Percentiles rank a stretch among this genome's conserved stretches.
Conservation (phyloP, 2,113 vertebrate species). For the Cottus gobio region DNA sequence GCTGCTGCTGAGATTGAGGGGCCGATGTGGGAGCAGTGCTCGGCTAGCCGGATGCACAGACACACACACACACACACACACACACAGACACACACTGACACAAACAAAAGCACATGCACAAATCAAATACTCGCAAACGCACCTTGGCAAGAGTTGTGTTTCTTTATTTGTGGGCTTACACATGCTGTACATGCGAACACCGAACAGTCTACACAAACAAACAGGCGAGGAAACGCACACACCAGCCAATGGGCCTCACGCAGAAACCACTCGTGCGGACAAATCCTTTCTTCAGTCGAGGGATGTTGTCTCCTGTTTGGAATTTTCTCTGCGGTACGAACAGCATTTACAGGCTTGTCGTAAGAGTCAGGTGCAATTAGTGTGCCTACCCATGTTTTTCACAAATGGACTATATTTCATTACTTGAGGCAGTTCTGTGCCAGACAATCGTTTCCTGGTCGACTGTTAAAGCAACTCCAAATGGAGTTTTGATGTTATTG, state of each 20-base stretch:
- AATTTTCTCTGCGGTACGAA: no score
- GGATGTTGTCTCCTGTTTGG: no score
- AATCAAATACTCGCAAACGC: constrained; percentile 21
- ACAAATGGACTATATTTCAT: no score
- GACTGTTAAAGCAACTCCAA: not conserved
- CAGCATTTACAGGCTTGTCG: not conserved
- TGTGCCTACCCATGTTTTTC: no score
- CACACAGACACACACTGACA: not conserved
- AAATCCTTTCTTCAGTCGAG: not conserved
- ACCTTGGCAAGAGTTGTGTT: constrained; percentile 12
- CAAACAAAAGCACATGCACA: not conserved
- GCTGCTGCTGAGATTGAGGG: constrained; percentile 36
- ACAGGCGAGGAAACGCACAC: not conserved
- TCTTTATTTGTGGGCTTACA: not conserved
- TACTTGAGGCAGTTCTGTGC: no score
- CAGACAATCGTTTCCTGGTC: not conserved
- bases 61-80: not conserved
- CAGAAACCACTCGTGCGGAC: not conserved
- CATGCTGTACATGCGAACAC: no score
- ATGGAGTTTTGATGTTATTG: not conserved
- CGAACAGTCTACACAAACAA: not conserved
- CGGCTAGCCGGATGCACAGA: not conserved
- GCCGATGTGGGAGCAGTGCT: constrained; percentile 39
- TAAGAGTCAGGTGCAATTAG: no score
- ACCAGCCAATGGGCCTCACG: not conserved